These are phyloP conservation scores for Thecophora atra DNA, from an alignment of 2,888 invertebrate genomes.

Conservation along the genomic window DNA sequence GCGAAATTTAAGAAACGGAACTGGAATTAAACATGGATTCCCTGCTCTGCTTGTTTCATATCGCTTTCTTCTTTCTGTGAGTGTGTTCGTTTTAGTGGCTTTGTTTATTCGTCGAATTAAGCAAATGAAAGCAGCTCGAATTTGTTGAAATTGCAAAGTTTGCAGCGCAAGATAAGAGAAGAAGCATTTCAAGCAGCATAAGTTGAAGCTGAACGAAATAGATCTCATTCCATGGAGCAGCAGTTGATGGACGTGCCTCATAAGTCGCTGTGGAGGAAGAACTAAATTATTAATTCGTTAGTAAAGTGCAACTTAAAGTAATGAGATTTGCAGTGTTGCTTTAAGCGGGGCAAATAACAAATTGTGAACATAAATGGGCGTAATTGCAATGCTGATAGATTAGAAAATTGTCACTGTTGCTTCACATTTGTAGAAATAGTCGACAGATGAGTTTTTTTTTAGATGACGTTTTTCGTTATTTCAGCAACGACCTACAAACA, in stretches of 20 bases:
- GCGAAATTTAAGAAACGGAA: too few species aligned
- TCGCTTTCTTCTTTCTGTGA: constrained; percentile 4
- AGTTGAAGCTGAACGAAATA: neutral
- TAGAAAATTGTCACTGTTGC: neutral
- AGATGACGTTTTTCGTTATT: too few species aligned
- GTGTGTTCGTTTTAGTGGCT: constrained; percentile 5
- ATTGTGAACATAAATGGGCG: neutral
- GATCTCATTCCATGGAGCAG: neutral
- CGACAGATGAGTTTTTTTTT: too few species aligned
- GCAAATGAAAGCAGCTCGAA: constrained; percentile 6
- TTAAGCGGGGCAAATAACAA: too few species aligned
- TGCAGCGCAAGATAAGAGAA: neutral
- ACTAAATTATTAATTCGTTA: too few species aligned
- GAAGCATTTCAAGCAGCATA: neutral
- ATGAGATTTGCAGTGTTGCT: too few species aligned
- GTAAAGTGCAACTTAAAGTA: too few species aligned
- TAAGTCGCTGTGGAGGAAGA: too few species aligned
- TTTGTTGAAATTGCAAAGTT: neutral
- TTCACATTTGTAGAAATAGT: neutral
- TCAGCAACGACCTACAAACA: neutral
- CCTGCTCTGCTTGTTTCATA: too few species aligned
- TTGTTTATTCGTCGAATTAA: constrained; percentile 17
- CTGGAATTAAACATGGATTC: too few species aligned
- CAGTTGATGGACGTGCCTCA: neutral
- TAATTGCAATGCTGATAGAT: neutral